Conservation (phyloP, 2,888 invertebrate genomes). For the Cephus pygmeus region DNA sequence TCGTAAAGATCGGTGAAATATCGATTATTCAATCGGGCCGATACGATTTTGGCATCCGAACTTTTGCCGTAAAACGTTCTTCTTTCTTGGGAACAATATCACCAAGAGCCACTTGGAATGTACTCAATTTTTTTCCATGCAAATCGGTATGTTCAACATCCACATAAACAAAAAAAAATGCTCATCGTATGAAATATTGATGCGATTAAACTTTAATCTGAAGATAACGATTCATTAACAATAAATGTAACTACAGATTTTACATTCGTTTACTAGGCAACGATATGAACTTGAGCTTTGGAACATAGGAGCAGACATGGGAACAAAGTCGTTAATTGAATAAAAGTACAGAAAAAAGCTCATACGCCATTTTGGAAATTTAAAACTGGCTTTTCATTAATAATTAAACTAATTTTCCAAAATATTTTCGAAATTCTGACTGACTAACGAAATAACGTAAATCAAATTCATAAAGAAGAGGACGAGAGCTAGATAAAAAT, state of each 20-base stretch:
- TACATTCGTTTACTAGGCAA: background rate
- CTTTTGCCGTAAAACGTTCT: background rate
- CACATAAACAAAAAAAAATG: background rate
- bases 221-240: too few relatives aligned
- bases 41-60: background rate
- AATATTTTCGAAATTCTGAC: background rate
- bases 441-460: background rate
- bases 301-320: too few relatives aligned
- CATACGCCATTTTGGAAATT: background rate
- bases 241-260: background rate
- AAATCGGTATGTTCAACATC: background rate
- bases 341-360: background rate
- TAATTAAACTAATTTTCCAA: background rate
- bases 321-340: background rate
- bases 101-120: background rate
- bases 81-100: background rate
- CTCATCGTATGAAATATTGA: background rate
- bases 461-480: background rate
- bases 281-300: background rate
- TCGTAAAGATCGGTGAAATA: background rate
- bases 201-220: background rate
- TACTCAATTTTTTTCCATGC: background rate
- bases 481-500: background rate
- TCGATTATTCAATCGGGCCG: background rate
- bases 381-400: background rate